Evolutionary conservation across 2,888 invertebrate species (phyloP).

Genomic region (Drosophila yooni): DNA sequence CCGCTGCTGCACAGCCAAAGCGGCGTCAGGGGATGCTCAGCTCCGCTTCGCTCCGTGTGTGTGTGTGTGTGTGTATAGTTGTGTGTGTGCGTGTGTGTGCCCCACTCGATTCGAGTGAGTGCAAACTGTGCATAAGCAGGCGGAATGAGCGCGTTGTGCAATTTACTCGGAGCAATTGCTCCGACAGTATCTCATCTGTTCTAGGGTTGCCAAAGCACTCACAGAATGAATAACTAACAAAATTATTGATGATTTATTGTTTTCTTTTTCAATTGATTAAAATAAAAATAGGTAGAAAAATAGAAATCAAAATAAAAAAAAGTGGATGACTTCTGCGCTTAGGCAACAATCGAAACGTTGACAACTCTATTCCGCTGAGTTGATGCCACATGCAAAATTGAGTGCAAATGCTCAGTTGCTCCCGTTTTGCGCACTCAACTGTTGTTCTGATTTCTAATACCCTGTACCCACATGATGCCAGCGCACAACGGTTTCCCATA

Average conservation of each 20-base stretch:
- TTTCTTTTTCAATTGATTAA: too few relatives aligned
- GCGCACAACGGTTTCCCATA: neutral
- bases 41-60: constrained; percentile 12
- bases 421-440: constrained; percentile 33
- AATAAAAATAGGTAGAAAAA: too few relatives aligned
- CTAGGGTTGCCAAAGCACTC: constrained; percentile 38
- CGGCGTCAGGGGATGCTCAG: constrained; percentile 11
- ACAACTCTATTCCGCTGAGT: constrained; percentile 45
- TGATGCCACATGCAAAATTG: constrained; percentile 39
- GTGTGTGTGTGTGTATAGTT: neutral
- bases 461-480: neutral
- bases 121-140: constrained; percentile 15
- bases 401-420: constrained; percentile 49
- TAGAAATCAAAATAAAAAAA: neutral
- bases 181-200: constrained; percentile 9
- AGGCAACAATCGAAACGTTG: constrained; percentile 2
- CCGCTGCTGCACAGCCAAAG: constrained; percentile 64
- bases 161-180: constrained; percentile 23
- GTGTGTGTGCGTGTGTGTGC: constrained; percentile 11
- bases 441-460: constrained; percentile 21
- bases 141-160: constrained; percentile 19
- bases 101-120: constrained; percentile 46
- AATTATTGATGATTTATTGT: neutral
- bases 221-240: neutral
- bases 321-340: constrained; percentile 3